Base-by-base conservation (phyloP, 2,888 invertebrate species). In the Hoplodrina ambigua region DNA sequence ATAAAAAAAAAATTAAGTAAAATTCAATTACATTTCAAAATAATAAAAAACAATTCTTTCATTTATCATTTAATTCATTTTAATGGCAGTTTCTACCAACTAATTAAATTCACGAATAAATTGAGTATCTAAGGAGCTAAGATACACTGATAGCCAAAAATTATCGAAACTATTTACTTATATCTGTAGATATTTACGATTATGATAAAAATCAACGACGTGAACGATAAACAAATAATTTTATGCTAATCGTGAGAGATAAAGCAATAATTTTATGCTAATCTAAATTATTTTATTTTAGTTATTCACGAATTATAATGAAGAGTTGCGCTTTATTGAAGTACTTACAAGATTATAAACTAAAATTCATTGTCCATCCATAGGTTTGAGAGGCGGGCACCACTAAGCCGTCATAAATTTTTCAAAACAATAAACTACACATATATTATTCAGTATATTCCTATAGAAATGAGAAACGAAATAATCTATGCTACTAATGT, bases 161-260 rank as follows among this genome's bases (percentile, higher is more conserved):
- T 49, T 72, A 74, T 78, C 61, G 15, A 44, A 73, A 50, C 52
- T 49, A 50, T 71, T 25, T 50, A 41, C 44, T 50, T 10, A 50
- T 59, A 70, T 76, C 49, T 33, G 46, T 5, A 72, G 62, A 74
- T 72, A 78, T 72, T 50, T 46, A 50, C 41, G 62, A 78, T 78
- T 50, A 72, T 70, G 52, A 57, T 69, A 69, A 25, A n/a, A 58
- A 72, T 71, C 59, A 44, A 57, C 49, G 56, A 72, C 46, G 56
- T 53, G 17, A 7, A 57, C 49, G 72, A 61, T 61, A 71, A 60
- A 71, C 5, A 3, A 52, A 52, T 60, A 53, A 72, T 46, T 57
- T 6, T 49, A 46, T 59, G 37, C 30, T 69, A 50, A 72, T 70
- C 54, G 52, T 53, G 13, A 7, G 53, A 41, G 72, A 57, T 61